Evolutionary conservation across 2,797 vertebrate species (phyloP).

Genomic region (Eulemur mongoz): DNA sequence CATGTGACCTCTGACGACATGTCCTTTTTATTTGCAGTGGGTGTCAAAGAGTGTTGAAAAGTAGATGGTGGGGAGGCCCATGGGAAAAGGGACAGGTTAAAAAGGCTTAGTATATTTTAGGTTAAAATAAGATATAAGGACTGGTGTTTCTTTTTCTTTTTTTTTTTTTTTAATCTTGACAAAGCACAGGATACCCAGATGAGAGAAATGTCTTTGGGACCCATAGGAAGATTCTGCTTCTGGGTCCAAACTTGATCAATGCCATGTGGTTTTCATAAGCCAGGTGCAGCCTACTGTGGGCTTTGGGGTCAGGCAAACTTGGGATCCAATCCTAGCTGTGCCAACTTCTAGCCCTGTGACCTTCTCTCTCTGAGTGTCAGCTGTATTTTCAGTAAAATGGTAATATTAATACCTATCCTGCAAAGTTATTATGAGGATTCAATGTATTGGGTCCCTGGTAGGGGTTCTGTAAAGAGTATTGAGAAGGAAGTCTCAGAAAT

Average conservation of each 20-base stretch:
- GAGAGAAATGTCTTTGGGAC: background rate
- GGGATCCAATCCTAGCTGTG: background rate
- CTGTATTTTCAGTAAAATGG: slow-evolving; percentile 43
- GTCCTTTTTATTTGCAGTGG: background rate
- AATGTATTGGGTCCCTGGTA: background rate
- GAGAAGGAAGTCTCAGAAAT: background rate
- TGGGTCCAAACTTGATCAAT: background rate
- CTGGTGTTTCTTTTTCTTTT: background rate
- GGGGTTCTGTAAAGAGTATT: background rate
- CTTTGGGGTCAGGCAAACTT: background rate
- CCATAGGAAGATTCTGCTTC: background rate
- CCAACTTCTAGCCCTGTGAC: background rate
- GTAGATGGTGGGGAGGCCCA: background rate
- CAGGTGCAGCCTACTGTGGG: background rate
- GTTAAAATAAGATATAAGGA: background rate
- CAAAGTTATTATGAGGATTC: background rate
- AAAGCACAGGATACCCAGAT: background rate
- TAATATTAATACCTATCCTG: background rate
- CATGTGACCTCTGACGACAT: background rate
- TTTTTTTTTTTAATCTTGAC: background rate
- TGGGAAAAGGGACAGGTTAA: background rate
- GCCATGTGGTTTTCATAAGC: background rate
- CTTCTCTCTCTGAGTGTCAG: background rate
- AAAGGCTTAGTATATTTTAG: background rate
- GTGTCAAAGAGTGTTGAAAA: background rate